Percentiles rank a stretch among this genome's conserved stretches.
These are phyloP conservation scores for Aporrectodea caliginosa DNA, from an alignment of 1,140 invertebrate genomes.

Conservation along the genomic window DNA sequence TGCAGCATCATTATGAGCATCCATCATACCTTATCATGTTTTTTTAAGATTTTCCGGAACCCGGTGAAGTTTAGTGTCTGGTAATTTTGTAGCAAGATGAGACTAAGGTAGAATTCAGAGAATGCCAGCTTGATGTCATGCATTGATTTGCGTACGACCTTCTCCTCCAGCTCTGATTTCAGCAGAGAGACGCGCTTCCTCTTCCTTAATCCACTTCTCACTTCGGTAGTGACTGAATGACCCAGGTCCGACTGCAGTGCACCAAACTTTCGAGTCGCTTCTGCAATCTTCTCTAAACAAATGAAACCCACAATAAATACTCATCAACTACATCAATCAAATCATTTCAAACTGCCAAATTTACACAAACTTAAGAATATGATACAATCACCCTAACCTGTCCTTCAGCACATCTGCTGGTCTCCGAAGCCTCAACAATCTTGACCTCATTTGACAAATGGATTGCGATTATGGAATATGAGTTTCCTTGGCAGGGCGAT, in stretches of 20 bases:
- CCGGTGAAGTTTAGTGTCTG: constrained; percentile 96
- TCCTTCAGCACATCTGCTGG: too few relatives aligned
- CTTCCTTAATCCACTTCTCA: not conserved
- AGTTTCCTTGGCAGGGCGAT: too few relatives aligned
- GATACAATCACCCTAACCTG: too few relatives aligned
- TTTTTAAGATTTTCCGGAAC: constrained; percentile 99
- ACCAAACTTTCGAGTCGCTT: constrained; percentile 90
- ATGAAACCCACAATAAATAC: too few relatives aligned
- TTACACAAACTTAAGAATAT: too few relatives aligned
- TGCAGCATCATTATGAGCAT: too few relatives aligned
- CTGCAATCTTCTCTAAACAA: constrained; percentile 85
- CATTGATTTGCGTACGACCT: constrained; percentile 45
- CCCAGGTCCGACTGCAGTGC: constrained; percentile 81
- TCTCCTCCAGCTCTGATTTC: not conserved
- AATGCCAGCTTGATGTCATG: constrained; percentile 96
- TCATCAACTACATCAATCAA: too few relatives aligned
- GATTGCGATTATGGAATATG: too few relatives aligned
- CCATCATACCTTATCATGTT: constrained; percentile 92
- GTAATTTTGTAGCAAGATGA: constrained; percentile 79
- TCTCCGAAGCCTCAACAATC: too few relatives aligned
- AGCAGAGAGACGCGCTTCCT: not conserved
- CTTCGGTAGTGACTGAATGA: constrained; percentile 48
- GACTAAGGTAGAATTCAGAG: constrained; percentile 95
- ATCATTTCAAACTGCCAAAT: too few relatives aligned
- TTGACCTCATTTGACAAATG: too few relatives aligned